Evolutionary conservation across 2,797 vertebrate genomes (phyloP).

Genomic region (Bradypodion ventrale): DNA sequence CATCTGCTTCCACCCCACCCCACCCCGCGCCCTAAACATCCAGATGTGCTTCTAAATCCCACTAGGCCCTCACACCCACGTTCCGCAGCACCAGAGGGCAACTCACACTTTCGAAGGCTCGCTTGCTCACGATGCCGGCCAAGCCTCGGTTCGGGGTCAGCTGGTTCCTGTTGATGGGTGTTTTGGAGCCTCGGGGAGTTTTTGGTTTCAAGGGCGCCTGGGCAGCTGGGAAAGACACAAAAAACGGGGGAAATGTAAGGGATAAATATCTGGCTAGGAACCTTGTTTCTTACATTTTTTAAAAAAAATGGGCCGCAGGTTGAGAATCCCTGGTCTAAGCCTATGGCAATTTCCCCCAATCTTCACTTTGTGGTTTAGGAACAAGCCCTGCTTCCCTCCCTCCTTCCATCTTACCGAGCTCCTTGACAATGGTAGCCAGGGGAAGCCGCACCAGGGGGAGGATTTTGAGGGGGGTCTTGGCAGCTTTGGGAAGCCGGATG

Average conservation of each 20-base stretch:
- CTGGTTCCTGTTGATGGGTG: conserved; percentile 94
- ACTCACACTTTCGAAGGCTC: conserved; percentile 87
- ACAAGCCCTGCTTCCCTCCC: no score
- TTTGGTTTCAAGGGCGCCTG: conserved; percentile 91
- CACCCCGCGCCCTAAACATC: accelerated
- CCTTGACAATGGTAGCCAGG: conserved; percentile 88
- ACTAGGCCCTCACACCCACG: background rate
- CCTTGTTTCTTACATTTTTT: no score
- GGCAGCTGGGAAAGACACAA: conserved; percentile 74
- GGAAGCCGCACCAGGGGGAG: conserved; percentile 84
- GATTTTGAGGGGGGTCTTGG: conserved; percentile 87
- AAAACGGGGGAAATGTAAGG: accelerated
- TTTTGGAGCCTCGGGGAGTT: conserved; percentile 89
- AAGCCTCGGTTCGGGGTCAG: conserved; percentile 85
- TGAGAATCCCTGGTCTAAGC: background rate
- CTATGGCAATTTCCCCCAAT: background rate
- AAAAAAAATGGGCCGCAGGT: background rate
- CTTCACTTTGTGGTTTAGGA: background rate
- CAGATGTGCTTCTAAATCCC: no score
- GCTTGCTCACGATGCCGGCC: conserved; percentile 85
- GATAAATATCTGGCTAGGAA: no score
- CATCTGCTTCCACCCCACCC: no score
- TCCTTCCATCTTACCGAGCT: conserved; percentile 82
- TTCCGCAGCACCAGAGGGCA: background rate
- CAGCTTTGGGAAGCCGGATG: conserved; percentile 90